Base-by-base conservation (phyloP, 1,140 invertebrate species). In the Microplitis demolitor region DNA sequence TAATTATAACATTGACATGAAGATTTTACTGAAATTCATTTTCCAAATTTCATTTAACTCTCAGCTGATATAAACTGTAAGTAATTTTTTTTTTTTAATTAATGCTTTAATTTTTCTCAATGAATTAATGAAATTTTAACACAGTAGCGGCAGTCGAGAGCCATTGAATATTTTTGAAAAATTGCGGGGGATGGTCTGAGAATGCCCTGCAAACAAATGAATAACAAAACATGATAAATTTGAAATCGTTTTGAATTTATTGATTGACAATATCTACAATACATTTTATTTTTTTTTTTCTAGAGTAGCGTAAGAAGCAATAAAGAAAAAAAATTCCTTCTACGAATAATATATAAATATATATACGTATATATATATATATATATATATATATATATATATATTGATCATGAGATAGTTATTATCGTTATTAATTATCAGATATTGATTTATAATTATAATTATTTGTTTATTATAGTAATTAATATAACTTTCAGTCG, bases 201-300 rank as follows among this genome's bases (percentile, higher is more conserved):
- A 24, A 24, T 24, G 24, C 24, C 24, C 24, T 24, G 0, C 0
- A 24, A 24, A 24, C 0, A 24, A 24, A 24, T 24, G 24, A 24
- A 24, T 24, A 24, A 24, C 24, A 24, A 24, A 24, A 24, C 24
- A 24, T 24, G 24, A 24, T 24, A 24, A 24, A 24, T 79, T 72
- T 79, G 77, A 73, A 81, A 79, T 82, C 73, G 68, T 74, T 78
- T 82, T 80, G 74, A 82, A 81, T 86, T 84, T 85, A 85, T 84
- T 84, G 76, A 80, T 80, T 83, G 84, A 84, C 80, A 84, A 82
- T 82, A 79, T 81, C 75, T 78, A 82, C 81, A 82, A 81, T 80
- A 82, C 76, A 81, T 79, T 60, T 45, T 8, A 45, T 45, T 45
- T 45, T 34, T 54, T 56, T 68, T 71, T 81, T 79, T 74, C 80